Conservation (phyloP, 1,140 invertebrate species). For the Chrysopa pallens region DNA sequence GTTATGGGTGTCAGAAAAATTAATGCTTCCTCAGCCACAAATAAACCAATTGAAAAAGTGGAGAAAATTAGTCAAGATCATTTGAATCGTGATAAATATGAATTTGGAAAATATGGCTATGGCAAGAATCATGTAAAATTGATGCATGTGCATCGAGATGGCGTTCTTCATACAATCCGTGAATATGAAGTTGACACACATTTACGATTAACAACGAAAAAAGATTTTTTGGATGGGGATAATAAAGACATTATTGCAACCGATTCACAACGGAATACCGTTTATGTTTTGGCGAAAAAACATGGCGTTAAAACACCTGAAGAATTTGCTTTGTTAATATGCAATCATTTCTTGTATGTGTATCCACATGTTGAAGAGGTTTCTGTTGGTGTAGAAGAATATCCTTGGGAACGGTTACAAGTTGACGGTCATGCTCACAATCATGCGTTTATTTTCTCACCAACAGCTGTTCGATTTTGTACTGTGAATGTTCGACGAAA, state of each 20-base stretch:
- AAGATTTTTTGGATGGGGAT: conserved; percentile 43
- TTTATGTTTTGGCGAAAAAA: conserved; percentile 61
- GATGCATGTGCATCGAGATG: conserved; percentile 43
- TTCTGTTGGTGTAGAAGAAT: conserved; percentile 44
- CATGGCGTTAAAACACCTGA: conserved; percentile 54
- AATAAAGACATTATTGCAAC: conserved; percentile 60
- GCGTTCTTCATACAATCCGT: conserved; percentile 40
- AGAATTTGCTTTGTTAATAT: conserved; percentile 47
- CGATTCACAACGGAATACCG: conserved; percentile 66
- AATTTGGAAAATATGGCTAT: conserved; percentile 46
- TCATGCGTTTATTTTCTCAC: conserved; percentile 52
- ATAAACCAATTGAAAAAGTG: background rate
- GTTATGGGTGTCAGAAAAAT: background rate
- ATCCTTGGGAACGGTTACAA: conserved; percentile 51
- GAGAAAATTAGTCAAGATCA: conserved; percentile 5
- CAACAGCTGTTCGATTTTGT: conserved; percentile 39
- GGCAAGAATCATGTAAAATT: conserved; percentile 58
- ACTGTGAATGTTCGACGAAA: conserved; percentile 39
- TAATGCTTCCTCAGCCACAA: background rate
- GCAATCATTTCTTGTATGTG: conserved; percentile 49
- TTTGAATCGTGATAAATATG: conserved; percentile 22
- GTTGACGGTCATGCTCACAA: conserved; percentile 39
- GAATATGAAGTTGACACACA: conserved; percentile 56
- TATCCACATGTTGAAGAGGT: conserved; percentile 50
- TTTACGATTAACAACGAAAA: conserved; percentile 44